Evolutionary conservation across 2,797 vertebrate species (phyloP).

Genomic region (Chelon labrosus): DNA sequence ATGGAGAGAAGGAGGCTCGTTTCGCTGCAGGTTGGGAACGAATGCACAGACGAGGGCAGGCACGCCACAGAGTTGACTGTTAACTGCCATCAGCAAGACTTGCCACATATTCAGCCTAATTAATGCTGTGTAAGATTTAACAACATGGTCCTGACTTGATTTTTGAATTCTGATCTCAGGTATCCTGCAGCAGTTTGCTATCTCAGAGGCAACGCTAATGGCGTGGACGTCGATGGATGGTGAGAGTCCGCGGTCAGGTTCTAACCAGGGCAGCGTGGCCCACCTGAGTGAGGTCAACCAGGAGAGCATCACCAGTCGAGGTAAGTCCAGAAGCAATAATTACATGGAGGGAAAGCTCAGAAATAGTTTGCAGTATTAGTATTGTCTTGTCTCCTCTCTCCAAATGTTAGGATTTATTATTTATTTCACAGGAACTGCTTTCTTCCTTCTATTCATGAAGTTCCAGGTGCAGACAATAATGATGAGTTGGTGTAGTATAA

Average conservation of each 20-base stretch:
- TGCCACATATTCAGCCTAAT: no score
- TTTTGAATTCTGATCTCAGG: conserved; percentile 78
- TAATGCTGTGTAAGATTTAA: neutral
- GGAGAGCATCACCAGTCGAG: conserved; percentile 90
- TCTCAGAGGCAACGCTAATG: conserved; percentile 96
- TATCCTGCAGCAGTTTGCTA: conserved; percentile 97
- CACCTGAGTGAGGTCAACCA: conserved; percentile 94
- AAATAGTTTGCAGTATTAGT: no score
- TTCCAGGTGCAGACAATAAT: conserved; percentile 12
- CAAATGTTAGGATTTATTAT: no score
- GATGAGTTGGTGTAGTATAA: neutral
- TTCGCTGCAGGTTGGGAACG: conserved; percentile 91
- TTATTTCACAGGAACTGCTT: no score
- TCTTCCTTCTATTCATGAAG: neutral
- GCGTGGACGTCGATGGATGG: conserved; percentile 99
- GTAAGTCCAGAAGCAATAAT: conserved; percentile 65
- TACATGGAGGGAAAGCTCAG: neutral
- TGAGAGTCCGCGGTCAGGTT: conserved; percentile 94
- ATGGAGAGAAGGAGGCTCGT: conserved; percentile 97
- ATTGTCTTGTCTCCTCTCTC: no score
- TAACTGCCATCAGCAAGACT: no score
- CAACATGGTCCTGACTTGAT: conserved; percentile 20
- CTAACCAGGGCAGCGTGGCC: conserved; percentile 93
- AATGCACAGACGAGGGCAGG: neutral
- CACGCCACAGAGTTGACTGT: conserved; percentile 1